phyloP scores from a whole-genome alignment of 2,888 invertebrate genomes.

The Epinotia demarniana region DNA sequence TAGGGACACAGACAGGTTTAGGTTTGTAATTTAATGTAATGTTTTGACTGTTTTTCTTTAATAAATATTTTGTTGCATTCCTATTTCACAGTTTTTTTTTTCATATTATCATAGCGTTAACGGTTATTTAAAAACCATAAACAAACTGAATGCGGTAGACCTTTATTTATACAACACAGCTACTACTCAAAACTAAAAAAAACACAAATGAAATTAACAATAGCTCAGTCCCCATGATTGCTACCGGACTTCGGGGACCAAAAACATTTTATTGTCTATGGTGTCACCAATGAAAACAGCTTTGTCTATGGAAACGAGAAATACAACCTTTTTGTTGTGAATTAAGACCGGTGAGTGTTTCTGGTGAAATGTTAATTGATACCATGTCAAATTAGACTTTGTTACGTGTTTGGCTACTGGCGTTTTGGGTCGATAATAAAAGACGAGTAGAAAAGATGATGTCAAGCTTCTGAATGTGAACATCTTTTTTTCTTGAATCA shows the following conservation, averaged over 20 bases:
- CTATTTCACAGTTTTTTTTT: neutral
- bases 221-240: conserved; percentile 23
- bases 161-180: conserved; percentile 33
- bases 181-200: neutral
- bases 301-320: conserved; percentile 27
- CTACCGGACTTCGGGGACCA: conserved; percentile 31
- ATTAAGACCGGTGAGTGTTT: conserved; percentile 28
- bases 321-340: conserved; percentile 36
- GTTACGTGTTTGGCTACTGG: conserved; percentile 5
- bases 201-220: conserved; percentile 29
- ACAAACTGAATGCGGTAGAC: conserved; percentile 38
- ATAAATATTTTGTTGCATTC: too few relatives aligned
- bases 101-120: neutral
- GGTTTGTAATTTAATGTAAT: too few relatives aligned
- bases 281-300: conserved; percentile 33
- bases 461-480: conserved; percentile 7
- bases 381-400: conserved; percentile 29
- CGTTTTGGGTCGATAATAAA: neutral
- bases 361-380: conserved; percentile 38
- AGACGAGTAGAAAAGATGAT: conserved; percentile 3
- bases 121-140: conserved; percentile 37
- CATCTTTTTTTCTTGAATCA: neutral
- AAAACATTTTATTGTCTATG: conserved; percentile 31
- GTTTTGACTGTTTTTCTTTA: too few relatives aligned
- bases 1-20: too few relatives aligned